Percentiles rank a stretch among this genome's conserved stretches.
Conservation (phyloP, 1,140 invertebrate species). For the Cydia amplana region DNA sequence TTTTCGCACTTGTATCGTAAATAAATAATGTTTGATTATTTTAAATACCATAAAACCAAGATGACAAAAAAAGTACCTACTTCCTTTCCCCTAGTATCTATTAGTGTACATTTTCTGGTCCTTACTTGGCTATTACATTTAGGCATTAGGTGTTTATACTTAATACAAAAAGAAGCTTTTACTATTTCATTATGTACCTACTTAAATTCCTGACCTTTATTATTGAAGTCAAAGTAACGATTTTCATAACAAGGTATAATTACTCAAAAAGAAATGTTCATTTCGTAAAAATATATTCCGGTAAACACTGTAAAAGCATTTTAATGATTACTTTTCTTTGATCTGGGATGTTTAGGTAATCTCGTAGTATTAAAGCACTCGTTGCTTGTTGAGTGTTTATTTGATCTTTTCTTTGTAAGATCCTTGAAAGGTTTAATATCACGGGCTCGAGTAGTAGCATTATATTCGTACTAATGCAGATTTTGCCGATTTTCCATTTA, state of each 20-base stretch:
- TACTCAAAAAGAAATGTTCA: not conserved
- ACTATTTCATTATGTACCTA: too few species aligned
- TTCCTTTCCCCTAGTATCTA: too few species aligned
- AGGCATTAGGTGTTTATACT: too few species aligned
- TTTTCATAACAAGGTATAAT: not conserved
- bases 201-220: not conserved
- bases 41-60: too few species aligned
- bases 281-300: not conserved
- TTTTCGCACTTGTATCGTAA: too few species aligned
- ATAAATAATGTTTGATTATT: too few species aligned
- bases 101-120: too few species aligned
- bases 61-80: too few species aligned
- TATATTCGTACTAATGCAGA: not conserved
- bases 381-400: not conserved
- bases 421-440: not conserved
- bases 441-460: not conserved
- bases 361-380: not conserved
- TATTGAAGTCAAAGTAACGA: not conserved
- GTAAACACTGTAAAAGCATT: not conserved
- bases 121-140: too few species aligned
- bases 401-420: not conserved
- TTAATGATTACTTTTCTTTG: slow-evolving; percentile 13
- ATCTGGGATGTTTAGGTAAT: not conserved
- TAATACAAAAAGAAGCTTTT: too few species aligned
- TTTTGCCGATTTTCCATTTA: not conserved